These are phyloP conservation scores for Matsumyia berberina DNA, from an alignment of 2,888 invertebrate genomes.

Conservation along the genomic window DNA sequence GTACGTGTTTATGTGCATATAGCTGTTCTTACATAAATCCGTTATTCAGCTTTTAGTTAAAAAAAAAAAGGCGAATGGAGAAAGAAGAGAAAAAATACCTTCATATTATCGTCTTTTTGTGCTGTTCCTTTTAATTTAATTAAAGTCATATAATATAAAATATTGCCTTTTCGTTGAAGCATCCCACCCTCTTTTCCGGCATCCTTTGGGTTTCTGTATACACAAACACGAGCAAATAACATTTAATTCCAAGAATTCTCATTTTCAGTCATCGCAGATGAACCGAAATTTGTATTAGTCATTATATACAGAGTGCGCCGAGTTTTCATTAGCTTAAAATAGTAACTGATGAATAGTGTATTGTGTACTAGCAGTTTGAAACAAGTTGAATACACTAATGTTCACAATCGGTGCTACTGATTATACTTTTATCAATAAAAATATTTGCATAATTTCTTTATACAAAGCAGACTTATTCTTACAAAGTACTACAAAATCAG, in stretches of 20 bases:
- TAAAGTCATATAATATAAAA: slow-evolving; percentile 74
- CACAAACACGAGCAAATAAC: slow-evolving; percentile 59
- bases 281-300: slow-evolving; percentile 60
- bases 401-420: not conserved
- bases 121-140: slow-evolving; percentile 73
- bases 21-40: slow-evolving; percentile 48
- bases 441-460: no score
- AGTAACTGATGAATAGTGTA: slow-evolving; percentile 29
- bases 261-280: slow-evolving; percentile 55
- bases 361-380: slow-evolving; percentile 3
- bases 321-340: slow-evolving; percentile 60
- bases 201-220: slow-evolving; percentile 50
- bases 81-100: slow-evolving; percentile 33
- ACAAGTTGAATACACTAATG: slow-evolving; percentile 7
- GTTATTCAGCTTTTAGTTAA: slow-evolving; percentile 37
- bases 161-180: slow-evolving; percentile 70
- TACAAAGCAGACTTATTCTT: no score
- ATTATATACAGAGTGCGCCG: slow-evolving; percentile 52
- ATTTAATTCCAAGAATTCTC: slow-evolving; percentile 56
- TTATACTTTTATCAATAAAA: not conserved
- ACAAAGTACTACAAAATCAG: no score
- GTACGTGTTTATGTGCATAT: slow-evolving; percentile 46
- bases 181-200: slow-evolving; percentile 52
- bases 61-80: slow-evolving; percentile 17
- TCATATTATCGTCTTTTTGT: slow-evolving; percentile 63